Conservation (phyloP, 2,113 vertebrate genomes). For the Rhineura floridana region DNA sequence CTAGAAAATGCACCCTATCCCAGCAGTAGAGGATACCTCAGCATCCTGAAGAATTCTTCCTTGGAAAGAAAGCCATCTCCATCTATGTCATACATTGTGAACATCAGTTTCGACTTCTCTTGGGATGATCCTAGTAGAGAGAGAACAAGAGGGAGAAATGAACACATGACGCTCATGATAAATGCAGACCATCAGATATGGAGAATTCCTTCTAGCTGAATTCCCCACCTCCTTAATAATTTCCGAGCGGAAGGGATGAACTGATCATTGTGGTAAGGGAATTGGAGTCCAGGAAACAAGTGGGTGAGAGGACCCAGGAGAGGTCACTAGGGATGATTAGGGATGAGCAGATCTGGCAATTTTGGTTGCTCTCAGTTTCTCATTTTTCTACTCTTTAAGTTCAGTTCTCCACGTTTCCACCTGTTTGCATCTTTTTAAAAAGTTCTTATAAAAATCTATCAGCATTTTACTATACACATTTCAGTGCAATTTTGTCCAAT, state of each 20-base stretch:
- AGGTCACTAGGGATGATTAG: no score
- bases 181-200: no score
- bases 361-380: no score
- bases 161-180: neutral
- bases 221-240: neutral
- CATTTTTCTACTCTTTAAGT: no score
- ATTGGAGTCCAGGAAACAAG: neutral
- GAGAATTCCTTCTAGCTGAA: neutral
- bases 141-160: neutral
- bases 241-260: neutral
- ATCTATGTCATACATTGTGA: slow-evolving; percentile 91
- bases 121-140: slow-evolving; percentile 84
- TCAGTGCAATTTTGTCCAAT: no score
- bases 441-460: no score
- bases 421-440: no score
- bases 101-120: slow-evolving; percentile 92
- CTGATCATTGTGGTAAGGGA: neutral
- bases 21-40: slow-evolving; percentile 79
- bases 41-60: slow-evolving; percentile 89
- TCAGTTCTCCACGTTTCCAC: no score
- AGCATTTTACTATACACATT: no score
- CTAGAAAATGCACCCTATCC: no score
- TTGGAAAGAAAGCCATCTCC: slow-evolving; percentile 89
- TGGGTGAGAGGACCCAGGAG: neutral
- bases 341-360: no score